phyloP scores from a whole-genome alignment of 2,113 vertebrate genomes.

The Cyprinodon brontotheroides region DNA sequence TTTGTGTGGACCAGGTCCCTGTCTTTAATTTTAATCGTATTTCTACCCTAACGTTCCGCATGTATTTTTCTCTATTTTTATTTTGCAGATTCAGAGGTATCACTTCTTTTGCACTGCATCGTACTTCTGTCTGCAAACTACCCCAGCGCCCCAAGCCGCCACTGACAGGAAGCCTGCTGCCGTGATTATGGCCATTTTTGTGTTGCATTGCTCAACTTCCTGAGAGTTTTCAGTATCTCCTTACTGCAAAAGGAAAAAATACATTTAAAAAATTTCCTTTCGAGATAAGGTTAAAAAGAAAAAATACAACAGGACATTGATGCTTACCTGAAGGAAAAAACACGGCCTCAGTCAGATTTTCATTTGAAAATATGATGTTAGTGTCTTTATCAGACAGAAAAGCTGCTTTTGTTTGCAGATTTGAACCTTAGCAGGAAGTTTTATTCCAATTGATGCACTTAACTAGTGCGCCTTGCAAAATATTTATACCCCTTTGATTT shows the following conservation, averaged over 20 bases:
- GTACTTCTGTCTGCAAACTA: constrained; percentile 91
- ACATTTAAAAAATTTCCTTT: neutral
- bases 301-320: neutral
- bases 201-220: constrained; percentile 18
- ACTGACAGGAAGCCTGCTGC: constrained; percentile 54
- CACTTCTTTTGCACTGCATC: constrained; percentile 88
- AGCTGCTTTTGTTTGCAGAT: constrained; percentile 6
- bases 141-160: constrained; percentile 12
- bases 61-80: constrained; percentile 16
- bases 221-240: constrained; percentile 22
- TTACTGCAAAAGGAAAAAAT: constrained; percentile 4
- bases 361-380: neutral
- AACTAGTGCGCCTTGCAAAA: neutral
- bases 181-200: neutral
- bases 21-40: neutral
- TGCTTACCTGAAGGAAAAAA: neutral
- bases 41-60: neutral
- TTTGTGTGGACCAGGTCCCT: neutral
- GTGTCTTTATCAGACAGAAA: constrained; percentile 3
- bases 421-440: neutral
- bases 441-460: neutral
- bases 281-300: neutral
- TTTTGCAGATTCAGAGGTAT: constrained; percentile 85
- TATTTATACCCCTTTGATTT: neutral
- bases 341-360: neutral